Base-by-base conservation (phyloP, 2,113 vertebrate genomes). In the Corvus moneduloides region DNA sequence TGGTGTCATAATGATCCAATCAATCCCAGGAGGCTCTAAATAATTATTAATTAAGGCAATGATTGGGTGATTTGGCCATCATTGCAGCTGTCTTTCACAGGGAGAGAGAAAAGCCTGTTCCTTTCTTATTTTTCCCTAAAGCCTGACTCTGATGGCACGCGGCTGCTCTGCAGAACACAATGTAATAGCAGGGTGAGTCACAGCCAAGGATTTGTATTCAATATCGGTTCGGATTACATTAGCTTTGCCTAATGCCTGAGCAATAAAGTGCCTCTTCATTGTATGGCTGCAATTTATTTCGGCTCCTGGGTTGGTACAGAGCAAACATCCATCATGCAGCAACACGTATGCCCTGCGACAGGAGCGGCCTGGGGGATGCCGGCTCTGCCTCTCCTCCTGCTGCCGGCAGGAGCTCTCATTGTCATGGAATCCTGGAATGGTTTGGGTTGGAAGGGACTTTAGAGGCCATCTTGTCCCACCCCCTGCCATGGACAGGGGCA, bases 241-340 rank as follows among this genome's bases (percentile, higher is more conserved):
- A 95, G 96, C 92, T 92, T 90, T 95, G 86, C 92, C 93, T 92
- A 95, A 96, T 95, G 93, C 94, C 91, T 97, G n/a, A 44, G 93
- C 93, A 94, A 94, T 96, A 96, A 94, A 94, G 96, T 95, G 94
- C 93, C 96, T 94, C 94, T 95, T 97, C 95, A 96, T 95, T 94
- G 92, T 90, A 77, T 63, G 27, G 93, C 96, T 91, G 93, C 90
- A 69, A 94, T 96, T 94, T 84, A 95, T 96, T 91, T 89, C 81
- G 9, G 86, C 87, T 90, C 92, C 94, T 58, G 91, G 89, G 73
- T 13, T 26, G 84, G 94, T 84, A 64, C 15, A n/a, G 89, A 91
- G 51, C 86, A 86, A 91, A 63, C 91, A 89, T 46, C 90, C 43
- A 72, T 89, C 93, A 44, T 5, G 64, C 89, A 20, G 77, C 93